phyloP scores from a whole-genome alignment of 2,888 invertebrate species.

The Drosophila barbarae region DNA sequence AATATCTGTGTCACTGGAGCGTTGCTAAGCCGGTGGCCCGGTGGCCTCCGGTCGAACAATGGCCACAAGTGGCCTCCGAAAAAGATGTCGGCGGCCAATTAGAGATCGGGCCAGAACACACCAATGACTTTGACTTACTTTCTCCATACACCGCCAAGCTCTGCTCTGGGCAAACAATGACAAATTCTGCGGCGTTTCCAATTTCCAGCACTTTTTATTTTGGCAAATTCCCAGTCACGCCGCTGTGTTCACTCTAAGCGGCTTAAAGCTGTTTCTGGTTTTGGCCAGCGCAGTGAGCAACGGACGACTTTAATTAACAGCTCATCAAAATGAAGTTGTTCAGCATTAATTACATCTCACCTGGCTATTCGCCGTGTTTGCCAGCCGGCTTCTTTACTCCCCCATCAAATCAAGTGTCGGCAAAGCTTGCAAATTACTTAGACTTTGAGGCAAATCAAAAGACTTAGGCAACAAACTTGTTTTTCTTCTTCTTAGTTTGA shows the following conservation, averaged over 20 bases:
- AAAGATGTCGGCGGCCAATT: conserved; percentile 66
- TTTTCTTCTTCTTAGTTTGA: neutral
- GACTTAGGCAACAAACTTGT: conserved; percentile 66
- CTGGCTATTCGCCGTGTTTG: neutral
- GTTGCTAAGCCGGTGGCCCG: conserved; percentile 60
- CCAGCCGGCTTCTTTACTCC: conserved; percentile 17
- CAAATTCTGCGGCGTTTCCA: conserved; percentile 40
- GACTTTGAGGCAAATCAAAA: conserved; percentile 48
- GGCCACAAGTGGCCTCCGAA: conserved; percentile 51
- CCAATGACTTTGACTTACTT: conserved; percentile 68
- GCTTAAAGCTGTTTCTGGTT: conserved; percentile 50
- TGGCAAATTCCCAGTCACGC: conserved; percentile 51
- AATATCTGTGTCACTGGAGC: conserved; percentile 74
- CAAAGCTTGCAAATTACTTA: conserved; percentile 50
- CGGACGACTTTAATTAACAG: conserved; percentile 69
- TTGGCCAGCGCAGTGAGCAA: conserved; percentile 8
- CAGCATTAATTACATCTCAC: conserved; percentile 61
- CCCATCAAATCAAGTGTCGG: conserved; percentile 15
- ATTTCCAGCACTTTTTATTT: conserved; percentile 25
- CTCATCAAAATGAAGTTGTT: conserved; percentile 72
- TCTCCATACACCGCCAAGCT: conserved; percentile 41
- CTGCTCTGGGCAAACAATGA: conserved; percentile 29
- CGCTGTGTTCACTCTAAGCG: conserved; percentile 59
- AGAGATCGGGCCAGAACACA: conserved; percentile 56
- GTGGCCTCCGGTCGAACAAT: conserved; percentile 47